A percentile compares a stretch with the other conserved stretches of the same genome.
These are phyloP conservation scores for Zenarchopterus dispar DNA, from an alignment of 2,797 vertebrate genomes.

Conservation along the genomic window DNA sequence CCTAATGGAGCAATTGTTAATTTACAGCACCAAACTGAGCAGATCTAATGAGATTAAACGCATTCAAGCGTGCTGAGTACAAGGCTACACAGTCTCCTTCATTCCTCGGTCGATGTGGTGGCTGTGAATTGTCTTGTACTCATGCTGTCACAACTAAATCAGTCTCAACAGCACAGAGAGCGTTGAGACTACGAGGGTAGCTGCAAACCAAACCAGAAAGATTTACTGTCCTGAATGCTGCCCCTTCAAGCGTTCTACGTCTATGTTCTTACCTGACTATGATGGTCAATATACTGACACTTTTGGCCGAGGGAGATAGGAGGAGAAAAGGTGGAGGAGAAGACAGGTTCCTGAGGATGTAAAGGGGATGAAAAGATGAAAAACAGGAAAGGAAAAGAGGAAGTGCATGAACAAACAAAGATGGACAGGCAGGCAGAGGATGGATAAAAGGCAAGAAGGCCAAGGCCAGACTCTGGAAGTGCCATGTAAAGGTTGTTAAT, in stretches of 20 bases:
- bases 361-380: slow-evolving; percentile 46
- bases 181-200: neutral
- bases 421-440: slow-evolving; percentile 3
- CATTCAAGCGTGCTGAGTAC: slow-evolving; percentile 25
- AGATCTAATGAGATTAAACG: slow-evolving; percentile 41
- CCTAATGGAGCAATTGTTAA: slow-evolving; percentile 29
- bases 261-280: slow-evolving; percentile 90
- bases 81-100: neutral
- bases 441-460: slow-evolving; percentile 28
- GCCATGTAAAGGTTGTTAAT: neutral
- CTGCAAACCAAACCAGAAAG: slow-evolving; percentile 36
- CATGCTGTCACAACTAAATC: slow-evolving; percentile 28
- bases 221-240: slow-evolving; percentile 22
- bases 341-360: slow-evolving; percentile 91
- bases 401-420: slow-evolving; percentile 24
- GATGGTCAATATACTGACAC: slow-evolving; percentile 90
- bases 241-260: slow-evolving; percentile 14
- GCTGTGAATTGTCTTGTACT: slow-evolving; percentile 13
- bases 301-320: slow-evolving; percentile 89
- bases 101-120: slow-evolving; percentile 1
- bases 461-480: slow-evolving; percentile 14
- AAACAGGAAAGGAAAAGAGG: slow-evolving; percentile 23
- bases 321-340: slow-evolving; percentile 95
- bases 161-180: slow-evolving; percentile 10
- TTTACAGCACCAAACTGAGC: slow-evolving; percentile 41